Percentiles rank a stretch among this genome's conserved stretches.
phyloP scores from a whole-genome alignment of 2,113 vertebrate genomes.

The Micromys minutus region DNA sequence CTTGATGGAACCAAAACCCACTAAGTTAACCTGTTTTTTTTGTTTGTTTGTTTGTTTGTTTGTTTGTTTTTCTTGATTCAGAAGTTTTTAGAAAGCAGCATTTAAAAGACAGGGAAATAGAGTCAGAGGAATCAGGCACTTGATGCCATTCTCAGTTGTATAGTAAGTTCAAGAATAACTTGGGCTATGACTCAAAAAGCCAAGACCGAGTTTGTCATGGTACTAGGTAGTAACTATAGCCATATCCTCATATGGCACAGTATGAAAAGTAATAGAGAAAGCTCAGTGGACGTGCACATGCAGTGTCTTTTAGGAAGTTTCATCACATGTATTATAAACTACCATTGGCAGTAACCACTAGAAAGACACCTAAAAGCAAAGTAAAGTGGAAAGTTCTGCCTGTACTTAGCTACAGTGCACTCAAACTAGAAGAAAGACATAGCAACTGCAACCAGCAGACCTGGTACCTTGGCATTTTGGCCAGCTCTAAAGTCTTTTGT shows the following conservation, averaged over 20 bases:
- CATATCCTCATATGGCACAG: not conserved
- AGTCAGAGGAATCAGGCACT: not conserved
- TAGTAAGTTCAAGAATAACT: not conserved
- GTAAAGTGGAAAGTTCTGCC: not conserved
- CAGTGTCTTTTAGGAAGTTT: not conserved
- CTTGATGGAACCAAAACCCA: not conserved
- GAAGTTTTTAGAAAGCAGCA: not conserved
- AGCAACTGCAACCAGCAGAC: not conserved
- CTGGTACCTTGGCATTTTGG: not conserved
- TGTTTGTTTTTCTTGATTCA: no score
- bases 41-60: no score
- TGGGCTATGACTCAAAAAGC: not conserved
- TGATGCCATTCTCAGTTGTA: not conserved
- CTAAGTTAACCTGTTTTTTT: not conserved
- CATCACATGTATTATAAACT: not conserved
- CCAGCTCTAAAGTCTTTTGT: not conserved
- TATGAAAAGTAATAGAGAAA: not conserved
- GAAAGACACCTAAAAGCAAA: not conserved
- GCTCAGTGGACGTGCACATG: not conserved
- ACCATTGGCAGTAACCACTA: not conserved
- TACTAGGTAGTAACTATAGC: not conserved
- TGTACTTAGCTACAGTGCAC: not conserved
- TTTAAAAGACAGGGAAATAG: not conserved
- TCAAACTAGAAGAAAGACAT: constrained; percentile 16
- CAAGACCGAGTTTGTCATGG: not conserved